These are phyloP conservation scores for Myiozetetes cayanensis DNA, from an alignment of 2,113 vertebrate genomes.

Conservation along the genomic window DNA sequence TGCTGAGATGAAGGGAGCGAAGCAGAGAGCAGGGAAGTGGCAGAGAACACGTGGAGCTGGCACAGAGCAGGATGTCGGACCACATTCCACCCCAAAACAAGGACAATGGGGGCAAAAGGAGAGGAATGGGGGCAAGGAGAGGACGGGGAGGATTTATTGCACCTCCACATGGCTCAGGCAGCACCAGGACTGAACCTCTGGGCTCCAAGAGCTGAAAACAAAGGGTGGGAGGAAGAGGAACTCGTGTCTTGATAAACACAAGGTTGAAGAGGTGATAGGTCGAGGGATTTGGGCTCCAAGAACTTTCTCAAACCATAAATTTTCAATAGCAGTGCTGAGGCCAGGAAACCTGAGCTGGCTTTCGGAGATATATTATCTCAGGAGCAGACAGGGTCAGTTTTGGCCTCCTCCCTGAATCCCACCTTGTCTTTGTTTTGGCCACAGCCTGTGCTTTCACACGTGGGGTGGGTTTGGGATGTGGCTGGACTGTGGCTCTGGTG, in stretches of 20 bases:
- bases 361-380: slow-evolving; percentile 23
- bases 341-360: slow-evolving; percentile 65
- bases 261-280: slow-evolving; percentile 48
- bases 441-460: accelerated
- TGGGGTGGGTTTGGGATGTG: accelerated
- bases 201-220: background rate
- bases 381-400: slow-evolving; percentile 53
- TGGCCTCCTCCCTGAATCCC: background rate
- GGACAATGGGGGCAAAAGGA: background rate
- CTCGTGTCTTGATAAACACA: slow-evolving; percentile 61
- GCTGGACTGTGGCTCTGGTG: accelerated
- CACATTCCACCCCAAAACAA: accelerated
- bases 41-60: background rate
- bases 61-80: background rate
- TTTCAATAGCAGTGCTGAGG: slow-evolving; percentile 50
- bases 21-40: accelerated
- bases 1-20: background rate
- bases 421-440: background rate
- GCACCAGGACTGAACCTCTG: background rate
- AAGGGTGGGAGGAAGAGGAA: slow-evolving; percentile 51
- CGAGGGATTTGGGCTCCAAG: slow-evolving; percentile 58
- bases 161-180: background rate
- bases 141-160: background rate
- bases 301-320: slow-evolving; percentile 78
- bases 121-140: background rate